Base-by-base conservation (phyloP, 2,797 vertebrate genomes). In the Thamnophis elegans region DNA sequence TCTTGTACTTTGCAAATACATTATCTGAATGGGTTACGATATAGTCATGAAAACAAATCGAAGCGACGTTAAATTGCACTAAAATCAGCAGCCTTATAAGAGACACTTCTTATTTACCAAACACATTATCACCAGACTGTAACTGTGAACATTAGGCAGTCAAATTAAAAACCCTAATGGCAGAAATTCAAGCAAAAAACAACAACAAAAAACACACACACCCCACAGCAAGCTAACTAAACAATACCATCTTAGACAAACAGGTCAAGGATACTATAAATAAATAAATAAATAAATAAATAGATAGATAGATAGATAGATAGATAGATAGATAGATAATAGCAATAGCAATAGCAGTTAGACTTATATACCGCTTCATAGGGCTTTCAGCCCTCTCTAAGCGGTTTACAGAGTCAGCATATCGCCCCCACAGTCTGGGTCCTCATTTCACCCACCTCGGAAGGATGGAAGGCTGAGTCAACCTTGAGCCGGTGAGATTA, bases 281-380 rank as follows among this genome's bases (percentile, higher is more conserved):
- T 0, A 53, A 13, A 53, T 5, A 26, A 28, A 53, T 1, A 7
- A 10, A 25, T 3, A 13, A 2, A 47, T 3, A 5, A 3, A 25
- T 1, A 85, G 2, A 47, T 47, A n/a, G n/a, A n/a, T n/a, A n/a
- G 26, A 51, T 0, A 6, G 10, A 22, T 3, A 13, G 4, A 47
- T 3, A 5, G 3, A 22, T 1, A 82, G n/a, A n/a, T n/a, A n/a
- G n/a, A n/a, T n/a, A n/a, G n/a, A n/a, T n/a, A n/a, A n/a, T n/a
- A n/a, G n/a, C n/a, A n/a, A n/a, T n/a, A n/a, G n/a, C n/a, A n/a
- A n/a, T n/a, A n/a, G n/a, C n/a, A n/a, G n/a, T n/a, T n/a, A n/a
- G n/a, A n/a, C n/a, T n/a, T n/a, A n/a, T n/a, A n/a, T n/a, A n/a
- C n/a, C n/a, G n/a, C n/a, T n/a, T n/a, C n/a, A n/a, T n/a, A n/a